phyloP scores from a whole-genome alignment of 1,140 invertebrate genomes.

The Drosophila grimshawi region DNA sequence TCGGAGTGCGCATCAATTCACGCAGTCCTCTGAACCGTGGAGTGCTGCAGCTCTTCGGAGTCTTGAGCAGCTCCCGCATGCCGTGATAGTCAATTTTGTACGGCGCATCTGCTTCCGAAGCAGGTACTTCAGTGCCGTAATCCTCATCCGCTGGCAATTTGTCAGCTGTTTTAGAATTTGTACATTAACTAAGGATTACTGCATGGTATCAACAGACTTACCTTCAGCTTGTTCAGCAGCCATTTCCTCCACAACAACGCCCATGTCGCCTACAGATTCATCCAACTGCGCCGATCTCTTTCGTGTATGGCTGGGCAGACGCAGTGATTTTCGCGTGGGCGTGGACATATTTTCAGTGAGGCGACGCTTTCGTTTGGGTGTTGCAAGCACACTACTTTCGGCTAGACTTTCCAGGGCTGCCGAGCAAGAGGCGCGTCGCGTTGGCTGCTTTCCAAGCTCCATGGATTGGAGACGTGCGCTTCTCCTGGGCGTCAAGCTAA shows the following conservation, averaged over 20 bases:
- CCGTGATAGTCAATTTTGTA: slow-evolving; percentile 66
- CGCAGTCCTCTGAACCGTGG: slow-evolving; percentile 66
- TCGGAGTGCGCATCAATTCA: slow-evolving; percentile 67
- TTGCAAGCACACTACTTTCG: background rate
- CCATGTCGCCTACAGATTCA: slow-evolving; percentile 69
- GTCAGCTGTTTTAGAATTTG: background rate
- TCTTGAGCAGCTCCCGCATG: slow-evolving; percentile 60
- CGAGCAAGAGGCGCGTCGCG: slow-evolving; percentile 56
- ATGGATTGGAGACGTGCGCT: slow-evolving; percentile 56
- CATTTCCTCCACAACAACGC: slow-evolving; percentile 65
- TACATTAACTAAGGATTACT: background rate
- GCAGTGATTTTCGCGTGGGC: slow-evolving; percentile 52
- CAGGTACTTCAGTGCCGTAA: slow-evolving; percentile 59
- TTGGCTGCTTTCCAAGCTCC: slow-evolving; percentile 26
- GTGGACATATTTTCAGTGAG: slow-evolving; percentile 54
- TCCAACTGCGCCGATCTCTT: slow-evolving; percentile 40
- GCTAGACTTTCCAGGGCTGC: slow-evolving; percentile 6
- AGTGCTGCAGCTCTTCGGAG: slow-evolving; percentile 69
- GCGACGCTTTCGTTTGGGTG: slow-evolving; percentile 55
- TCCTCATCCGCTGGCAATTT: slow-evolving; percentile 45
- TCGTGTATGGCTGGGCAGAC: slow-evolving; percentile 34
- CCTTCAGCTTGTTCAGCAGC: slow-evolving; percentile 30
- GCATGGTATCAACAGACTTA: slow-evolving; percentile 9
- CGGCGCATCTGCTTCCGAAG: slow-evolving; percentile 22
- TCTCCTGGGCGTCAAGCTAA: slow-evolving; percentile 48